Base-by-base conservation (phyloP, 2,797 vertebrate genomes). In the Syndactyla subalaris region DNA sequence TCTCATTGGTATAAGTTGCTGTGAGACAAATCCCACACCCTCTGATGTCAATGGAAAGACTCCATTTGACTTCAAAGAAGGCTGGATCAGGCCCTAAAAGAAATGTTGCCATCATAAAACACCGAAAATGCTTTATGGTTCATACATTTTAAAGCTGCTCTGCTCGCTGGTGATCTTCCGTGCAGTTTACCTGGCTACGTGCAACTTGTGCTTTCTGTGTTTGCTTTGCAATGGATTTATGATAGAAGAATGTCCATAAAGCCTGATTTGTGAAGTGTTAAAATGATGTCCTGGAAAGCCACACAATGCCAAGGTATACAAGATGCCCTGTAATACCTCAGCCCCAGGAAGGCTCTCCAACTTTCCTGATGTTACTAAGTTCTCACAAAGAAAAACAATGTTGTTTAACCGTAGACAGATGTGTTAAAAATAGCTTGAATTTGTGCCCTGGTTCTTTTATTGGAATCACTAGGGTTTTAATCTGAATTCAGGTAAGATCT, bases 21-120 rank as follows among this genome's bases (percentile, higher is more conserved):
- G 85, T 79, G 96, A 96, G 94, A 96, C 95, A 95, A 94, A 96
- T 92, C 94, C 92, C 94, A 95, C 96, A 93, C 91, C 91, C 96
- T 90, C 95, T 95, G 96, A 96, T 94, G 96, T 94, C 96, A 95
- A 88, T 89, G 96, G 96, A 95, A 96, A 96, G 77, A 58, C 91
- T 92, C 88, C 8, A 1, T 49, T 92, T 51, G 85, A 94, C 95
- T 96, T 96, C 94, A 96, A 93, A 96, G 89, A 54, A 52, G 68
- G 10, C 89, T 95, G 89, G 89, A 92, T 93, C 79, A 84, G 85
- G 63, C 80, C 92, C 76, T 88, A 10, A 63, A 89, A 95, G 95
- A 92, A 92, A 96, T 22, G 80, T 74, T 88, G 83, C 94, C 80
- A 36, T 79, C 94, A 11, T 95, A 93, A 96, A 96, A 49, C 67